Conservation (phyloP, 2,888 invertebrate genomes). For the Rotaria sp. region DNA sequence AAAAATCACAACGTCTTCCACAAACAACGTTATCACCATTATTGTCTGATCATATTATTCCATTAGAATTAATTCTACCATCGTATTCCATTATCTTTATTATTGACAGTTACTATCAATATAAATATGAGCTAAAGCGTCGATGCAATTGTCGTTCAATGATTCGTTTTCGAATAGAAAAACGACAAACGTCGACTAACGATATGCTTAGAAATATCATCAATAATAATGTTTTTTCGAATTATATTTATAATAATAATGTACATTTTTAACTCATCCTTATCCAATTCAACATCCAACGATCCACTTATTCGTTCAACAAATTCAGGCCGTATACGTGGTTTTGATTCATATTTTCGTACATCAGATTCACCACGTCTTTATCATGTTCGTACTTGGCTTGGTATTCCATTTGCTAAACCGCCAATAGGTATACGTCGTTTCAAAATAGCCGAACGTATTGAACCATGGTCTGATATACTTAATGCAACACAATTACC, state of each 20-base stretch:
- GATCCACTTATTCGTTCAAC: neutral
- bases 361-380: neutral
- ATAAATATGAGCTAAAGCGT: neutral
- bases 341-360: neutral
- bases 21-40: neutral
- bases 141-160: constrained; percentile 6
- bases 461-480: constrained; percentile 41
- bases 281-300: neutral
- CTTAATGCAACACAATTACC: constrained; percentile 73
- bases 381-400: constrained; percentile 47
- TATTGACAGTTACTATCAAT: neutral
- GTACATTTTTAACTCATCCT: neutral
- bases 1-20: neutral
- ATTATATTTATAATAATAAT: neutral
- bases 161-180: neutral
- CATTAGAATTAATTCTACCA: neutral
- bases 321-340: neutral
- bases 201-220: neutral
- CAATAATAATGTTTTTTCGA: neutral
- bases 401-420: constrained; percentile 54
- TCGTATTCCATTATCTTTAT: neutral
- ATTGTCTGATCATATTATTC: neutral
- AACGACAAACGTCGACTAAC: neutral
- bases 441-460: constrained; percentile 49
- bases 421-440: constrained; percentile 62